These are phyloP conservation scores for Myanophis thanlyinensis DNA, from an alignment of 2,113 vertebrate genomes.

Conservation along the genomic window DNA sequence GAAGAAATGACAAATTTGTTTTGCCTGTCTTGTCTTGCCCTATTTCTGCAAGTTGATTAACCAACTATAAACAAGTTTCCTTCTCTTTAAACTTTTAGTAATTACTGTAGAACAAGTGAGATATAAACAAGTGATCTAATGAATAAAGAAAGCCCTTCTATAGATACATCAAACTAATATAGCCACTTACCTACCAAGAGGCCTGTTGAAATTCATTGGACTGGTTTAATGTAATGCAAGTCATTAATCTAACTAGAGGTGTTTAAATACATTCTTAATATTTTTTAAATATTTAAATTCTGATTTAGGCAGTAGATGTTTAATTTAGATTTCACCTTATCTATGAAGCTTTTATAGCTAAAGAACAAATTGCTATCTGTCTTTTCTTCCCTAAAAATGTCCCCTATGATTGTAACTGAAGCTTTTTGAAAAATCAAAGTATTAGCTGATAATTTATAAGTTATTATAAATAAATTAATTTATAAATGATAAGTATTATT, in stretches of 20 bases:
- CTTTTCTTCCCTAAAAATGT: neutral
- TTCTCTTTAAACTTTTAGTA: neutral
- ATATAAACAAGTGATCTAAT: neutral
- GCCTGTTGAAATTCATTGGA: neutral
- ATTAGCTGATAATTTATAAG: neutral
- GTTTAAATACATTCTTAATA: neutral
- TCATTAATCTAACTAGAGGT: neutral
- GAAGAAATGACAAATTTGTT: constrained; percentile 40
- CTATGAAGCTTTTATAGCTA: neutral
- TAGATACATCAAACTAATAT: neutral
- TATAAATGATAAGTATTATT: neutral
- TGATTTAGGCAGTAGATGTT: neutral
- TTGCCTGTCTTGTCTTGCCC: neutral
- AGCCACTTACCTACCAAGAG: neutral
- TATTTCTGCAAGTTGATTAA: constrained; percentile 25
- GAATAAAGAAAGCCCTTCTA: neutral
- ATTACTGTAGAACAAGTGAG: neutral
- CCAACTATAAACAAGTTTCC: neutral
- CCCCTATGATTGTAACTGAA: neutral
- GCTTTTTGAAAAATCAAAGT: neutral
- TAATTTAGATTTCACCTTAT: neutral
- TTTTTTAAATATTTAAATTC: neutral
- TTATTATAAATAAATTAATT: neutral
- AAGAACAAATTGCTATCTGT: neutral
- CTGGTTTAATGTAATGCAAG: constrained; percentile 20